These are phyloP conservation scores for Peromyscus polionotus DNA, from an alignment of 2,113 vertebrate species.

Conservation along the genomic window DNA sequence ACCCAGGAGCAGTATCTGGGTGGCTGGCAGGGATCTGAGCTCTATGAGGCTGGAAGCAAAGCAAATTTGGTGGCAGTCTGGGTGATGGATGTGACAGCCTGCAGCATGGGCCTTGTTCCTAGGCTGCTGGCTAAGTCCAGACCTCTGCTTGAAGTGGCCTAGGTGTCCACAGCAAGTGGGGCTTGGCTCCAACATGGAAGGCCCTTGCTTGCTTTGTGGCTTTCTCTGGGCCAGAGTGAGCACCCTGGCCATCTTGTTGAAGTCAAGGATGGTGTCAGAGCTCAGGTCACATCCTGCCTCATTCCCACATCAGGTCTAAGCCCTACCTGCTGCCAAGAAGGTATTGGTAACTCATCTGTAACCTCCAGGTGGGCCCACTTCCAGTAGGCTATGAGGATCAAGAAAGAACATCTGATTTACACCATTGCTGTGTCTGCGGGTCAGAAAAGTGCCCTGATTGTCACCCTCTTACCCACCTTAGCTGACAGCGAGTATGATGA, in stretches of 20 bases:
- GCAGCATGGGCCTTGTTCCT: not conserved
- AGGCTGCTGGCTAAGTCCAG: not conserved
- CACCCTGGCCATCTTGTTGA: slow-evolving; percentile 90
- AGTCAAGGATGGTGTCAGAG: slow-evolving; percentile 80
- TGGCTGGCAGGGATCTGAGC: not conserved
- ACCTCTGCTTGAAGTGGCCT: not conserved
- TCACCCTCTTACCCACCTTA: not conserved
- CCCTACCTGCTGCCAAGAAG: slow-evolving; percentile 92
- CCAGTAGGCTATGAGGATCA: slow-evolving; percentile 90
- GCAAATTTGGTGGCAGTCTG: not conserved
- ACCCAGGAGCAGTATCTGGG: not conserved
- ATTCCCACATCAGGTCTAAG: slow-evolving; percentile 91
- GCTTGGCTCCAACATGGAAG: slow-evolving; percentile 88
- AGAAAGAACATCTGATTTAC: slow-evolving; percentile 70
- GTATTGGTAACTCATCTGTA: slow-evolving; percentile 89
- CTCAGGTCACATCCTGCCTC: slow-evolving; percentile 87
- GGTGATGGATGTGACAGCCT: not conserved
- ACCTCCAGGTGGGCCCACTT: slow-evolving; percentile 87
- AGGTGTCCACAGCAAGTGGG: not conserved
- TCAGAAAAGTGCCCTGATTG: slow-evolving; percentile 38
- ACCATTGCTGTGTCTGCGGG: slow-evolving; percentile 62
- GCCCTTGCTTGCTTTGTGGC: slow-evolving; percentile 87
- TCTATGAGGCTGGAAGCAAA: not conserved
- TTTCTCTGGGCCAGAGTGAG: slow-evolving; percentile 89
- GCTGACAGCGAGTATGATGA: fast-evolving